Evolutionary conservation across 2,797 vertebrate species (phyloP).

Genomic region (Columba guinea): DNA sequence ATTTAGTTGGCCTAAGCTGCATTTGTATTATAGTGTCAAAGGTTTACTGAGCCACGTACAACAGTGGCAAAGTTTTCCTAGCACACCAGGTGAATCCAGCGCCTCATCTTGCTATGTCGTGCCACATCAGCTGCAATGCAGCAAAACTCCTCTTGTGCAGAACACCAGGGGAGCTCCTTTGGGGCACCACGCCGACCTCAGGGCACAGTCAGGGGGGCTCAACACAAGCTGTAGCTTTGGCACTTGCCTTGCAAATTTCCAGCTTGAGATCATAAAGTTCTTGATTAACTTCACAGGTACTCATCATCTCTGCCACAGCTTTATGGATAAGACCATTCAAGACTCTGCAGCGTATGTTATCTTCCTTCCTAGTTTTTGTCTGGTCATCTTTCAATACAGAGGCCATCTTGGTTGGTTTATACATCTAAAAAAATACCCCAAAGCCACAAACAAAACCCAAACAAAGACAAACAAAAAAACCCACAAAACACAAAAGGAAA

Average conservation of each 20-base stretch:
- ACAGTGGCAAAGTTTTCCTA: background rate
- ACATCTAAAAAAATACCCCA: background rate
- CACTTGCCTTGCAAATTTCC: constrained; percentile 79
- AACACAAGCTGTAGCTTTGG: background rate
- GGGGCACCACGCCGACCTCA: rapidly evolving
- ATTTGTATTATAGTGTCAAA: background rate
- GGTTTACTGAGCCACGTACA: background rate
- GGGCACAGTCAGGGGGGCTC: rapidly evolving
- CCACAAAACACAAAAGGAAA: no score
- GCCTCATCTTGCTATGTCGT: background rate
- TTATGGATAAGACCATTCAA: constrained; percentile 80
- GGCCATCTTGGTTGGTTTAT: constrained; percentile 34
- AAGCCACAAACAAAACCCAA: background rate
- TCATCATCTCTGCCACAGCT: constrained; percentile 76
- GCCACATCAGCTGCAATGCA: background rate
- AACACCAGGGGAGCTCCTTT: background rate
- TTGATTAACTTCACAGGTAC: constrained; percentile 77
- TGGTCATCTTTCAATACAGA: constrained; percentile 25
- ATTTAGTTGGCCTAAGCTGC: background rate
- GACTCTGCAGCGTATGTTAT: constrained; percentile 72
- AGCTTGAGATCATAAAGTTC: constrained; percentile 76
- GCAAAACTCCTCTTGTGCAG: background rate
- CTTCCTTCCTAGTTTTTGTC: constrained; percentile 72
- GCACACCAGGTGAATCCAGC: background rate
- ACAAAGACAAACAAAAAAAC: no score